phyloP scores from a whole-genome alignment of 2,113 vertebrate genomes.

The Varanus salvator region DNA sequence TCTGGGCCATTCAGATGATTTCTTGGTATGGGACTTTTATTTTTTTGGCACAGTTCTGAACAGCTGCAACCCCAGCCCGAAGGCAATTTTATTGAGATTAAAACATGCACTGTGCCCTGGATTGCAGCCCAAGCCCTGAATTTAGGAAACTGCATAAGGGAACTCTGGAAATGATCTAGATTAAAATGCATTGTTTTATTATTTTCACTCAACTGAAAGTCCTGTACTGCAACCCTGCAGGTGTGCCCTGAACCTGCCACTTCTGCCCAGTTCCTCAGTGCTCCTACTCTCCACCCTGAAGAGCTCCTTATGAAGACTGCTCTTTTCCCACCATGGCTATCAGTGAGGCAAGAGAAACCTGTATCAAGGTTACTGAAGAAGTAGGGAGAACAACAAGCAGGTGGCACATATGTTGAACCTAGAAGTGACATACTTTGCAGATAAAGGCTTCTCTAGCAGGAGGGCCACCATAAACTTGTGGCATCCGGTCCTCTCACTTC shows the following conservation, averaged over 20 bases:
- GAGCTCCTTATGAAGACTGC: too few species aligned
- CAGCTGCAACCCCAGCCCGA: neutral
- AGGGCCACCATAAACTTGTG: neutral
- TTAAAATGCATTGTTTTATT: neutral
- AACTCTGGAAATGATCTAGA: neutral
- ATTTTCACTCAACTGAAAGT: neutral
- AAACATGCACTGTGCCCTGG: neutral
- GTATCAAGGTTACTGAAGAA: too few species aligned
- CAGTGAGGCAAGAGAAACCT: too few species aligned
- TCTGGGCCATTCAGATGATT: neutral
- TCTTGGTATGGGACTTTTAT: neutral
- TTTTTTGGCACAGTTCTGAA: neutral
- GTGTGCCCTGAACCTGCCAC: too few species aligned
- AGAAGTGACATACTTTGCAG: neutral
- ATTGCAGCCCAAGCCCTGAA: neutral
- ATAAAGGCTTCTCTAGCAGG: neutral
- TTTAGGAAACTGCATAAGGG: neutral
- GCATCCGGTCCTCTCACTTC: too few species aligned
- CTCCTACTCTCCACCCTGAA: too few species aligned
- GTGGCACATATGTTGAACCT: neutral
- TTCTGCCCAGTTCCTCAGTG: too few species aligned
- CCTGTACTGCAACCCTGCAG: too few species aligned
- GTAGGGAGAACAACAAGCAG: too few species aligned
- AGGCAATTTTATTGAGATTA: neutral
- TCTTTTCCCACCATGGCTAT: too few species aligned